phyloP scores from a whole-genome alignment of 1,140 invertebrate species.

The Drosophila subobscura region DNA sequence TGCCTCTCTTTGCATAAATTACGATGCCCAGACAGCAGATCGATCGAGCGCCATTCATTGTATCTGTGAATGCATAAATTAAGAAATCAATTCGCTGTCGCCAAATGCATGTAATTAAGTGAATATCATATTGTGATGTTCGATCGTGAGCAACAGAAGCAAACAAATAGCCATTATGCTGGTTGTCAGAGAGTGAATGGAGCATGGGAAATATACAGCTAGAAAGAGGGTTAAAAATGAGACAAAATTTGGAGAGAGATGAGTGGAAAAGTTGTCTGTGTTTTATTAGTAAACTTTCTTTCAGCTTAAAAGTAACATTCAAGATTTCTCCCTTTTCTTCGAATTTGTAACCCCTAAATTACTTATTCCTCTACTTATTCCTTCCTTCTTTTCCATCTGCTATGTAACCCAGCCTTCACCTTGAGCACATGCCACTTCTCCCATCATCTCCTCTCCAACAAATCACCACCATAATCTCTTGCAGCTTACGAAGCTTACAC shows the following conservation, averaged over 20 bases:
- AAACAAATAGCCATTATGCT: constrained; percentile 12
- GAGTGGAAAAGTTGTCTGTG: constrained; percentile 11
- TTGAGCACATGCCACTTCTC: too few species aligned
- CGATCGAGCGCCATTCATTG: constrained; percentile 29
- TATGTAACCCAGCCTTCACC: too few species aligned
- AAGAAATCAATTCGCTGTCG: constrained; percentile 50
- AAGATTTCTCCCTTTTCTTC: too few species aligned
- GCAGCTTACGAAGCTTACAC: background rate
- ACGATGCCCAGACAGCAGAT: constrained; percentile 26
- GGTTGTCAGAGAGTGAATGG: background rate
- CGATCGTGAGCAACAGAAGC: constrained; percentile 31
- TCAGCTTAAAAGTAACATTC: too few species aligned
- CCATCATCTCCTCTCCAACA: too few species aligned
- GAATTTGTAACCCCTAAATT: too few species aligned
- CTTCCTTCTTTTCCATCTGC: too few species aligned
- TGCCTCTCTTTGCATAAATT: constrained; percentile 66
- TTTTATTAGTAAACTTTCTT: background rate
- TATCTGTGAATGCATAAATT: constrained; percentile 48
- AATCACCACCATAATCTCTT: background rate
- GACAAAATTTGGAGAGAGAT: background rate
- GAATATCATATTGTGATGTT: constrained; percentile 35
- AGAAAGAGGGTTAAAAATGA: too few species aligned
- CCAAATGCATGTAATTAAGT: constrained; percentile 55
- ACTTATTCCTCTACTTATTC: too few species aligned
- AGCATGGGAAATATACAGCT: constrained; percentile 2